Evolutionary conservation across 2,113 vertebrate genomes (phyloP).

Genomic region (Leptodactylus fuscus): DNA sequence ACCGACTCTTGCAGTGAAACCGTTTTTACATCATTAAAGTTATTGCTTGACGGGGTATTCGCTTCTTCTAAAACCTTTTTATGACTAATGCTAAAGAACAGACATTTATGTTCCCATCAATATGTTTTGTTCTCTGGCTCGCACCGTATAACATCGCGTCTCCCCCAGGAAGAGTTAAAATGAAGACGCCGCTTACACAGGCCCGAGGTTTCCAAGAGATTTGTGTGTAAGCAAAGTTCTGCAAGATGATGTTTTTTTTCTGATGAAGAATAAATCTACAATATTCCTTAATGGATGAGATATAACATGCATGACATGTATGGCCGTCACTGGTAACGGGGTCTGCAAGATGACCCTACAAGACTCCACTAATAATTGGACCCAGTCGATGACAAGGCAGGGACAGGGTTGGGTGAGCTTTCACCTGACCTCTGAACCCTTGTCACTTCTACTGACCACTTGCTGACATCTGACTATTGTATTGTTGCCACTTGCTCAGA

Average conservation of each 20-base stretch:
- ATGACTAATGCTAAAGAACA: constrained; percentile 58
- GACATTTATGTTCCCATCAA: constrained; percentile 57
- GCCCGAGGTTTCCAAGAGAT: background rate
- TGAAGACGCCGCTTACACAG: background rate
- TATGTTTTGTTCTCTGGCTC: background rate
- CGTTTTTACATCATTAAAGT: constrained; percentile 57
- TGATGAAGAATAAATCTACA: background rate
- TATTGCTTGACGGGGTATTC: constrained; percentile 50
- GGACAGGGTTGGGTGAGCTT: too few species aligned
- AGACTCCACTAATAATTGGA: background rate
- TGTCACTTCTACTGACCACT: too few species aligned
- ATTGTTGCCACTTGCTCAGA: too few species aligned
- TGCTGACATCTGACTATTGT: too few species aligned
- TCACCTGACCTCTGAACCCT: too few species aligned
- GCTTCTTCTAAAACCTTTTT: constrained; percentile 25
- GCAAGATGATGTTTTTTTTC: constrained; percentile 5
- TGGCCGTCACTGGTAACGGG: background rate
- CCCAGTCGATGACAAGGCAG: background rate
- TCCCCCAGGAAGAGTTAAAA: constrained; percentile 43
- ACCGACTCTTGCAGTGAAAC: constrained; percentile 36
- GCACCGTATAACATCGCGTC: constrained; percentile 37
- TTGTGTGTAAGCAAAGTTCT: constrained; percentile 19
- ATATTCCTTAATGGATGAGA: background rate
- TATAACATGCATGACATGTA: background rate
- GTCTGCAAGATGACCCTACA: background rate